Evolutionary conservation across 1,140 invertebrate genomes (phyloP).

Genomic region (Bombus waltoni): DNA sequence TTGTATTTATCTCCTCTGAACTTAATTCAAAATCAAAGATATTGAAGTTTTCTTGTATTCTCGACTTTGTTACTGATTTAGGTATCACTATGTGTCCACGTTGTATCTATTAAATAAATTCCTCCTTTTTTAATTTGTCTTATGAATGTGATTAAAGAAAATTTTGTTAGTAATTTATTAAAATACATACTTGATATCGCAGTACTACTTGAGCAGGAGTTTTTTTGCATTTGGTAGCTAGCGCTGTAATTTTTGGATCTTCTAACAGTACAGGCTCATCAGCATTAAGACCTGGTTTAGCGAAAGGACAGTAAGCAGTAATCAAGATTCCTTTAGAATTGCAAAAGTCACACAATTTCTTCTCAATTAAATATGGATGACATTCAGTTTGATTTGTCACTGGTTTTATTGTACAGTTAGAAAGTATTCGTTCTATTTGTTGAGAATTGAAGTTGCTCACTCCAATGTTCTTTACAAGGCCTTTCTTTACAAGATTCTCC

Average conservation of each 20-base stretch:
- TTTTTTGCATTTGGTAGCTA: slow-evolving; percentile 87
- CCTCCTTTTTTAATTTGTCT: neutral
- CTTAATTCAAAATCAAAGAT: slow-evolving; percentile 17
- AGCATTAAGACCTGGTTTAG: slow-evolving; percentile 60
- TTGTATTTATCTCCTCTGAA: neutral
- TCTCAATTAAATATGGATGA: slow-evolving; percentile 88
- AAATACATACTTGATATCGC: slow-evolving; percentile 75
- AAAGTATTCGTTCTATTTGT: slow-evolving; percentile 89
- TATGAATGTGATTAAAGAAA: neutral
- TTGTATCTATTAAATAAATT: slow-evolving; percentile 10
- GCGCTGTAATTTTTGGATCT: slow-evolving; percentile 85
- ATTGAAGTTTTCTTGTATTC: slow-evolving; percentile 8
- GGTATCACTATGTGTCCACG: slow-evolving; percentile 9
- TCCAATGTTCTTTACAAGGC: slow-evolving; percentile 90
- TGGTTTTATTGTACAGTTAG: slow-evolving; percentile 87
- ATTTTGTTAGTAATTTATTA: neutral
- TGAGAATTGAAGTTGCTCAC: slow-evolving; percentile 93
- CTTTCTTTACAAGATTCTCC: slow-evolving; percentile 87
- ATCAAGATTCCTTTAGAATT: slow-evolving; percentile 84
- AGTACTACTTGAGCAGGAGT: slow-evolving; percentile 86
- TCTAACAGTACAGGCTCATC: slow-evolving; percentile 80
- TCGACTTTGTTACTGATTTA: slow-evolving; percentile 8
- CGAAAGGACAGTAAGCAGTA: slow-evolving; percentile 88
- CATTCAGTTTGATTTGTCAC: slow-evolving; percentile 90
- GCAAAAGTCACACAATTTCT: slow-evolving; percentile 86